Conservation (phyloP, 2,888 invertebrate genomes). For the Azorinus chamasolen region DNA sequence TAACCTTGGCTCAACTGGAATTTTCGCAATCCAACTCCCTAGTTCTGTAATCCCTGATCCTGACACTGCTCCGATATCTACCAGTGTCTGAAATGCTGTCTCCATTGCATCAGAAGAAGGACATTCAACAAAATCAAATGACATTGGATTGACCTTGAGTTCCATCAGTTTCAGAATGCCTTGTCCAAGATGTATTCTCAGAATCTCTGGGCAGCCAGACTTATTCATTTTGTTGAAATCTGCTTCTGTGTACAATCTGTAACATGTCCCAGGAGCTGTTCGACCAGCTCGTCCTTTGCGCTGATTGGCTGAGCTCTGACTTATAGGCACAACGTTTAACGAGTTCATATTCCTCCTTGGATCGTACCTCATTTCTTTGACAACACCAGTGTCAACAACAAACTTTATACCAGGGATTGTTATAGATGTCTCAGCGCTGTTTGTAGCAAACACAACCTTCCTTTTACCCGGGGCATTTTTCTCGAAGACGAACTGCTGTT, state of each 20-base stretch:
- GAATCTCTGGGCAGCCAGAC: conserved; percentile 83
- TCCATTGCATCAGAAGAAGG: conserved; percentile 75
- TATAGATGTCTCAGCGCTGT: conserved; percentile 86
- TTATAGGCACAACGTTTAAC: conserved; percentile 77
- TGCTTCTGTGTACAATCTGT: conserved; percentile 83
- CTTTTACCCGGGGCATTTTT: conserved; percentile 68
- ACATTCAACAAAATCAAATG: conserved; percentile 84
- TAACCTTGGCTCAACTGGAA: conserved; percentile 82
- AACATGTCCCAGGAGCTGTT: conserved; percentile 84
- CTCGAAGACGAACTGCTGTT: conserved; percentile 83
- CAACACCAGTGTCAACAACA: conserved; percentile 86
- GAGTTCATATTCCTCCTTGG: conserved; percentile 78
- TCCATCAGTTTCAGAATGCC: conserved; percentile 82
- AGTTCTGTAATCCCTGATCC: conserved; percentile 77
- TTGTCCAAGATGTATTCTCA: conserved; percentile 80
- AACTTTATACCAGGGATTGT: conserved; percentile 86
- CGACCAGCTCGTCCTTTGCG: conserved; percentile 86
- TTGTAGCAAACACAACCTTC: conserved; percentile 86
- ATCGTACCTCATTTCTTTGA: conserved; percentile 85
- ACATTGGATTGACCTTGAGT: conserved; percentile 78
- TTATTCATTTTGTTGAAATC: conserved; percentile 79
- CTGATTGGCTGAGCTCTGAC: conserved; percentile 85
- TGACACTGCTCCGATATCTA: conserved; percentile 78
- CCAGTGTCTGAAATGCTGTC: conserved; percentile 75
- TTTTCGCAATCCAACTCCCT: conserved; percentile 80